Base-by-base conservation (phyloP, 2,797 vertebrate genomes). In the Nyctalus aviator region DNA sequence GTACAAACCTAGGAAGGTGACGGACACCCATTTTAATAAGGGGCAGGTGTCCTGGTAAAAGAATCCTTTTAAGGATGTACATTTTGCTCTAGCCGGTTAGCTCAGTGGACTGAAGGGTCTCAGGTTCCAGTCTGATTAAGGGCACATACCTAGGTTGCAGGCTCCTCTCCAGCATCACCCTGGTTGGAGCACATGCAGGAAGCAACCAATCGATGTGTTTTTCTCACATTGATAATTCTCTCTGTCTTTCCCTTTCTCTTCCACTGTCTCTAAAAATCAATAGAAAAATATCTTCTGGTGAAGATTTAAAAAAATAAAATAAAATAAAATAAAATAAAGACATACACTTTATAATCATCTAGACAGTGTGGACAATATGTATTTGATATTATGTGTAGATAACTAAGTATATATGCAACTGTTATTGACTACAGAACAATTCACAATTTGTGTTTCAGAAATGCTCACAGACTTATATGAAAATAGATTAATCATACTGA, bases 21-120 rank as follows among this genome's bases (percentile, higher is more conserved):
- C 89, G 68, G 41, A 69, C 84, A 10, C 37, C 46, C 68, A 69
- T 41, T 93, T 77, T 44, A 93, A 90, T 93, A 59, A 75, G 81
- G 18, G 35, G 18, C 50, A 84, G 41, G 21, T 73, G 4, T 85
- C 68, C 17, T 48, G 6, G 64, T 35, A n/a, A 83, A 48, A 9
- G 14, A 5, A 18, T 27, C 5, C 20, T 48, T 84, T 83, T 68
- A 75, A 62, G 59, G 27, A 14, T 14, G 59, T 62, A 62, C 27
- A 62, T 27, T 62, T 62, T 30, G 59, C 59, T 62, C 59, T 14
- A 62, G 12, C 13, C 9, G 1, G 59, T 62, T 62, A 62, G 59
- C 59, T 30, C 59, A 62, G 27, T 30, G 59, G 59, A 5, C 59
- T 30, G 59, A 62, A 62, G 27, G 59, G 13, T 62, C 59, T 11